Evolutionary conservation across 2,113 vertebrate genomes (phyloP).

Genomic region (Tapirus terrestris): DNA sequence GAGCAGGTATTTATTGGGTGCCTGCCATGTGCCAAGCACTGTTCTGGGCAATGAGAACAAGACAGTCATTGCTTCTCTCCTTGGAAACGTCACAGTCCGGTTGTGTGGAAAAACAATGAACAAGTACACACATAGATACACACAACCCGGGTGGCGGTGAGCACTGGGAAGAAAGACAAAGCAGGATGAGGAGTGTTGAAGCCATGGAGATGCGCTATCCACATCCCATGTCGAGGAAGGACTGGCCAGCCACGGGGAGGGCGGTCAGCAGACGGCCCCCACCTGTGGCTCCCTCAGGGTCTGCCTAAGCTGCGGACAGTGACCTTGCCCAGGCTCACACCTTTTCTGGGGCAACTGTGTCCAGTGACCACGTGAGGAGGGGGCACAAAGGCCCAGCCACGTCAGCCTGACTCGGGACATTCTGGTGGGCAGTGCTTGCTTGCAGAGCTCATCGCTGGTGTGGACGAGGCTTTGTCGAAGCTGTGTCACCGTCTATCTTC

Average conservation of each 20-base stretch:
- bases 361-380: background rate
- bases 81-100: background rate
- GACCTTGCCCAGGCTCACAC: background rate
- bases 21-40: background rate
- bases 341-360: background rate
- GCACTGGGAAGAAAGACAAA: background rate
- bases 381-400: no score
- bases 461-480: background rate
- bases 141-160: background rate
- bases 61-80: background rate
- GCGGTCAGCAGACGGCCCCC: background rate
- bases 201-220: rapidly evolving
- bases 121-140: background rate
- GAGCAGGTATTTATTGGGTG: background rate
- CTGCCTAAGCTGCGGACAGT: background rate
- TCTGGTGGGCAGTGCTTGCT: no score
- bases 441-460: rapidly evolving
- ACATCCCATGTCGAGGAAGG: background rate
- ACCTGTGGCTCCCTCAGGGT: background rate
- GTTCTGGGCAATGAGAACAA: background rate
- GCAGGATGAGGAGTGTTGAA: background rate
- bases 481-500: no score
- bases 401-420: background rate
- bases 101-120: background rate
- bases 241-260: background rate